Evolutionary conservation across 2,797 vertebrate species (phyloP).

Genomic region (Toxotes lorentzi): DNA sequence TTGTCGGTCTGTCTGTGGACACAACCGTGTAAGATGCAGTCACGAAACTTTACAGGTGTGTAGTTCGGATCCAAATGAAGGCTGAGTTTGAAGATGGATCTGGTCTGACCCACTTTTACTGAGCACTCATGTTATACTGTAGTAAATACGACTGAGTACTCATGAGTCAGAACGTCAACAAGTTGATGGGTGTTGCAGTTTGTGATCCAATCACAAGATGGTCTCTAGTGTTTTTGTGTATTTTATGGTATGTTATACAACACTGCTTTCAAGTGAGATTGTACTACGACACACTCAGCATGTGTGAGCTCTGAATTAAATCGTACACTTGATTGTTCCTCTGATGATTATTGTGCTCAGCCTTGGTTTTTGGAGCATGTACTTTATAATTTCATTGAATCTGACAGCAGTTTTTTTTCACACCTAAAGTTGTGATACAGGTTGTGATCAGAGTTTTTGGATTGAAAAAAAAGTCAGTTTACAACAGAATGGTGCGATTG

Average conservation of each 20-base stretch:
- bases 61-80: no score
- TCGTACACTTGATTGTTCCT: background rate
- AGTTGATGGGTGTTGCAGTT: no score
- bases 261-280: background rate
- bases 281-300: background rate
- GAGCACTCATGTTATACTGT: no score
- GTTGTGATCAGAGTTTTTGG: background rate
- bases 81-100: no score
- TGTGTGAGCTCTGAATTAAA: slow-evolving; percentile 17
- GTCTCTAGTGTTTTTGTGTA: background rate
- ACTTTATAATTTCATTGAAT: background rate
- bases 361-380: background rate
- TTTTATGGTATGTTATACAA: slow-evolving; percentile 7
- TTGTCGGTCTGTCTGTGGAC: no score
- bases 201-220: no score
- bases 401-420: background rate
- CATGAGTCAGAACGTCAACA: no score
- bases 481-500: slow-evolving; percentile 22
- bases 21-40: no score
- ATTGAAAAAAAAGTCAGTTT: slow-evolving; percentile 48
- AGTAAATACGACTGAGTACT: no score
- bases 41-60: no score
- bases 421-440: slow-evolving; percentile 10
- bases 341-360: background rate
- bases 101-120: no score